Evolutionary conservation across 2,113 vertebrate species (phyloP).

Genomic region (Lontra canadensis): DNA sequence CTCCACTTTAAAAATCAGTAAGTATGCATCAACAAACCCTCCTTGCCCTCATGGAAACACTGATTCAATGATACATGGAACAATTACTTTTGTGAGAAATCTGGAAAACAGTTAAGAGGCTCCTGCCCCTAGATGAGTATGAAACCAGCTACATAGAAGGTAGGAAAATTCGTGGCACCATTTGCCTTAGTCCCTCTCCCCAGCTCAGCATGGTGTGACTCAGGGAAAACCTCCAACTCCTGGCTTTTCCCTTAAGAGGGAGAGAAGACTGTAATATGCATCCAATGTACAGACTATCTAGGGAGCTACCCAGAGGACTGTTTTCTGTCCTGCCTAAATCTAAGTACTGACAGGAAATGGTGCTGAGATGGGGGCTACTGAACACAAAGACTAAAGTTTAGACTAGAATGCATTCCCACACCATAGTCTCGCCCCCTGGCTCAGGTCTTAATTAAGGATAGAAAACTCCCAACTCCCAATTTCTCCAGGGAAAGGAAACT

Average conservation of each 20-base stretch:
- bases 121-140: neutral
- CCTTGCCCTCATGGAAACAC: neutral
- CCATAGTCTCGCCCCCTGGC: neutral
- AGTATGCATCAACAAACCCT: neutral
- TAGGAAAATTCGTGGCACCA: neutral
- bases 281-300: neutral
- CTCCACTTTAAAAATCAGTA: neutral
- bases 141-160: neutral
- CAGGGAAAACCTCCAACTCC: neutral
- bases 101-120: neutral
- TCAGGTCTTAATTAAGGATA: neutral
- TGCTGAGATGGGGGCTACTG: neutral
- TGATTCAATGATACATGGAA: neutral
- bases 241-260: neutral
- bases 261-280: neutral
- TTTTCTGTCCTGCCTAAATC: neutral
- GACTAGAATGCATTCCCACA: neutral
- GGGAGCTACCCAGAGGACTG: neutral
- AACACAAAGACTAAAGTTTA: neutral
- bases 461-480: neutral
- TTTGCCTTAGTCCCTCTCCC: neutral
- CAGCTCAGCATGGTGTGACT: neutral
- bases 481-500: neutral
- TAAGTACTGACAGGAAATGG: neutral
- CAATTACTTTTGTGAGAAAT: neutral